Evolutionary conservation across 2,797 vertebrate genomes (phyloP), one percentile per base, ranked within the genome.

Genomic region (Halcyon smyrnensis): DNA sequence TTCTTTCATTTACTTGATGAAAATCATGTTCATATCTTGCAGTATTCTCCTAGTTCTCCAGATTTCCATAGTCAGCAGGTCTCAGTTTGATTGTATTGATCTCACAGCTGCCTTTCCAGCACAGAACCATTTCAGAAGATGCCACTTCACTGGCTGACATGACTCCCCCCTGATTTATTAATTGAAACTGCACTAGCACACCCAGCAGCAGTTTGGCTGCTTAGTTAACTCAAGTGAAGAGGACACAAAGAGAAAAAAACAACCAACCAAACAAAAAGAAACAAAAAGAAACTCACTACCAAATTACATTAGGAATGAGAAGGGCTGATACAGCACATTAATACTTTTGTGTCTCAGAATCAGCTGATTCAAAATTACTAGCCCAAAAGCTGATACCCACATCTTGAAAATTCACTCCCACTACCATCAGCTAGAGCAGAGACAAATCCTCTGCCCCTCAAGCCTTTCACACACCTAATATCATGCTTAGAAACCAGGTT

Each of bases 21-120:
- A 90, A 87, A 80, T 23, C 32, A 27, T 25, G 27, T 70, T 86
- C 6, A 0, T n/a, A 27, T 15, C 37, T 27, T 68, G 68, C 45
- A 50, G 28, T 7, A 11, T 18, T 93, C 45, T 83, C 8, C 1
- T 74, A 59, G 18, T 62, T 59, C 17, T 74, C 57, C 76, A 50
- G 56, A 89, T 41, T 81, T 62, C 46, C 37, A 17, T 2, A 69
- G 60, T 90, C 70, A 95, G 85, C 78, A 93, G 48, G 79, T 81
- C 74, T 87, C 28, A 13, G 20, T 89, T 89, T 94, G 64, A 87
- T 18, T 62, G 32, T 69, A 94, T 76, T 73, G 78, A 85, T 87
- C 74, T 97, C 70, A 93, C 73, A 84, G 78, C 41, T 88, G 60
- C 74, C 83, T 90, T 95, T 93, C 70, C 71, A 89, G 75, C 93